Evolutionary conservation across 1,140 invertebrate genomes (phyloP).

Genomic region (Pseudobourletiella spinata): DNA sequence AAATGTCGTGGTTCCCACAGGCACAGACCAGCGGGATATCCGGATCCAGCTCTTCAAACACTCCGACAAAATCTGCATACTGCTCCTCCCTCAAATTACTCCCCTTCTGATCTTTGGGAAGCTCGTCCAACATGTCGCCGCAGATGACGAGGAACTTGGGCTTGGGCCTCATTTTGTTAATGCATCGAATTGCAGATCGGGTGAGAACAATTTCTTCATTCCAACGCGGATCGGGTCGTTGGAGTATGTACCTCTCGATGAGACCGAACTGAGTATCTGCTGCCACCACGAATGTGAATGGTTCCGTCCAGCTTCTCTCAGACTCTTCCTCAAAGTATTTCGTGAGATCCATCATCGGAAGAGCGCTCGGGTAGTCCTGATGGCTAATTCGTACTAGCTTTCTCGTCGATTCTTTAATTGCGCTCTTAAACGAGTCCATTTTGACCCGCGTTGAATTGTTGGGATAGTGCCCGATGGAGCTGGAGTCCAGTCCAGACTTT

Average conservation of each 20-base stretch:
- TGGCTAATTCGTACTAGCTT: no score
- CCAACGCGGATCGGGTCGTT: conserved; percentile 42
- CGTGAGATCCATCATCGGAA: not conserved
- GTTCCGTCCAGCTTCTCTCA: conserved; percentile 35
- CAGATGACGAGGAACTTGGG: conserved; percentile 52
- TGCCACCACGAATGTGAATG: conserved; percentile 46
- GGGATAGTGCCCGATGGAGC: no score
- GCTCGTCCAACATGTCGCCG: conserved; percentile 48
- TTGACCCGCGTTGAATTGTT: no score
- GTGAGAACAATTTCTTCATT: conserved; percentile 45
- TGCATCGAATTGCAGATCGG: conserved; percentile 41
- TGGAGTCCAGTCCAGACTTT: no score
- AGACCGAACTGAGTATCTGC: conserved; percentile 49
- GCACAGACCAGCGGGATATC: conserved; percentile 48
- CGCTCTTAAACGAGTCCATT: no score
- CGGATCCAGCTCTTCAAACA: conserved; percentile 42
- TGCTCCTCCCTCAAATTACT: conserved; percentile 39
- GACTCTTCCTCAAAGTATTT: not conserved
- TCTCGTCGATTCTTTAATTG: no score
- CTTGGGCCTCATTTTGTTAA: conserved; percentile 45
- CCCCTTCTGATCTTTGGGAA: conserved; percentile 24
- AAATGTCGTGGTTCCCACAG: conserved; percentile 48
- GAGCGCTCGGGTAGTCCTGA: not conserved
- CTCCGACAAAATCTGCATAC: conserved; percentile 43
- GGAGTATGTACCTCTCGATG: conserved; percentile 38